A percentile compares a stretch with the other conserved stretches of the same genome.
phyloP scores from a whole-genome alignment of 1,140 invertebrate species.

The Tyrophagus putrescentiae region DNA sequence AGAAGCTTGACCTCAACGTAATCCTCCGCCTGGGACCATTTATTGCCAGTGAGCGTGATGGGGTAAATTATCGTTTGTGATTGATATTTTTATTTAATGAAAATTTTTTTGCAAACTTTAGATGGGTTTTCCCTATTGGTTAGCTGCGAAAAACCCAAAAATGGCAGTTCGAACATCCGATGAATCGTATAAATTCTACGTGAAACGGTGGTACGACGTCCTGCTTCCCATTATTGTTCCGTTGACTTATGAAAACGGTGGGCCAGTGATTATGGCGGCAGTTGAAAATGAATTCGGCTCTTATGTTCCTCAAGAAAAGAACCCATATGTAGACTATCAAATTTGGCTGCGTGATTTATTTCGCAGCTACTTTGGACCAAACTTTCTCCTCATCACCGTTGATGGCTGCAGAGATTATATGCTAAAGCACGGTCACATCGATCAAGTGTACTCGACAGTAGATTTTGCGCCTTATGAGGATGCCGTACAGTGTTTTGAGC shows the following conservation, averaged over 20 bases:
- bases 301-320: conserved; percentile 9
- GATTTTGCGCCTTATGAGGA: conserved; percentile 50
- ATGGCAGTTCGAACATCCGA: conserved; percentile 44
- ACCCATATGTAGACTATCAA: conserved; percentile 45
- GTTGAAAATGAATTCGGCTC: conserved; percentile 28
- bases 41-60: conserved; percentile 70
- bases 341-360: conserved; percentile 42
- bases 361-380: conserved; percentile 42
- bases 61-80: neutral
- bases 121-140: conserved; percentile 72
- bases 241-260: conserved; percentile 41
- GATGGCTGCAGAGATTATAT: conserved; percentile 41
- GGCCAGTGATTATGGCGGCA: conserved; percentile 34
- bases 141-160: conserved; percentile 49
- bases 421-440: conserved; percentile 48
- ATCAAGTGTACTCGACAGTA: conserved; percentile 50
- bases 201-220: conserved; percentile 45
- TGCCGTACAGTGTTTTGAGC: conserved; percentile 33
- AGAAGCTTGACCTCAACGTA: neutral
- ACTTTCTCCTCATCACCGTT: conserved; percentile 65
- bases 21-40: conserved; percentile 58
- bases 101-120: conserved; percentile 33
- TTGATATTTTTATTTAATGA: neutral
- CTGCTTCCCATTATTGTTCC: conserved; percentile 44
- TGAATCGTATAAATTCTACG: conserved; percentile 41